These are phyloP conservation scores for Petaurus breviceps DNA, from an alignment of 2,113 vertebrate genomes.

Conservation along the genomic window DNA sequence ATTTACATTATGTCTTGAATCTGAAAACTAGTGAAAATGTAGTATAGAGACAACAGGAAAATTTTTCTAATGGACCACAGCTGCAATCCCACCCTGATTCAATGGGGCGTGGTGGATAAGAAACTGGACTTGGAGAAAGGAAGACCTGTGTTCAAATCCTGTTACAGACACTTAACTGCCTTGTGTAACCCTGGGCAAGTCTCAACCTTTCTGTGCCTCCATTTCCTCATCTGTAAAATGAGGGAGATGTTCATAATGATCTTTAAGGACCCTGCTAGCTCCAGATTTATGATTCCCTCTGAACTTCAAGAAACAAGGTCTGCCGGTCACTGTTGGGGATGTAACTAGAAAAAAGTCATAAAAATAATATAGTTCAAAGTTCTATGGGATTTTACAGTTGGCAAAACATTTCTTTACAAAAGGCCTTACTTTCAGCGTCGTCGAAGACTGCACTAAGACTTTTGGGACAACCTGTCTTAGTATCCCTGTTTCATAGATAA, in stretches of 20 bases:
- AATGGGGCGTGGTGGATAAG: not conserved
- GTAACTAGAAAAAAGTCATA: not conserved
- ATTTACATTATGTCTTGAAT: not conserved
- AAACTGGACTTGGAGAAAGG: not conserved
- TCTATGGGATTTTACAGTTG: too few relatives aligned
- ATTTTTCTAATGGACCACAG: not conserved
- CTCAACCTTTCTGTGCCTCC: not conserved
- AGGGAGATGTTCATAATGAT: not conserved
- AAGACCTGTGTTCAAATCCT: not conserved
- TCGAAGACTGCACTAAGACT: too few relatives aligned
- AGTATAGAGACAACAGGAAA: not conserved
- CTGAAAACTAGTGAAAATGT: not conserved
- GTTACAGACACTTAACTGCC: not conserved
- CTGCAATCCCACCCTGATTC: not conserved
- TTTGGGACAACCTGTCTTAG: too few relatives aligned
- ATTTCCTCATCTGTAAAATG: too few relatives aligned
- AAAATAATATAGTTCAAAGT: not conserved
- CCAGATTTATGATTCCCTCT: not conserved
- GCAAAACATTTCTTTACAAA: too few relatives aligned
- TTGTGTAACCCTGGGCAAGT: not conserved
- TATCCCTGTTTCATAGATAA: too few relatives aligned
- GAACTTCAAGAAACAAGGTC: not conserved
- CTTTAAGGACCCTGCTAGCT: not conserved
- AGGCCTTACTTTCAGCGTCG: too few relatives aligned
- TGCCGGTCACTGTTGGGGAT: too few relatives aligned